These are phyloP conservation scores for Ictalurus furcatus DNA, from an alignment of 2,113 vertebrate species.

Conservation along the genomic window DNA sequence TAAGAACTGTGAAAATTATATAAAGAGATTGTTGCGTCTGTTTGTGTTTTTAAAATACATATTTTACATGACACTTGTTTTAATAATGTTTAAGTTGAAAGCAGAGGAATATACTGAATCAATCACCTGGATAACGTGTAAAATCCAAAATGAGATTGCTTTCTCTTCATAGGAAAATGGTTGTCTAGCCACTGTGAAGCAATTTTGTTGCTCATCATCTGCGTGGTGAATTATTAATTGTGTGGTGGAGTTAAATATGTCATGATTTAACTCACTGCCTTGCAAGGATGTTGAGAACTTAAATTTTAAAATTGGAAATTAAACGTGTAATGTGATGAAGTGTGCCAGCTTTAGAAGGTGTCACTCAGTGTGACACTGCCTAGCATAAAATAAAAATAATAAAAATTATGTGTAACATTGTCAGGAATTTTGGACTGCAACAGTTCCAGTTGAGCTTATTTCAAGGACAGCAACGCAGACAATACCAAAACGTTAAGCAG, in stretches of 20 bases:
- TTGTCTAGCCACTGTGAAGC: not conserved
- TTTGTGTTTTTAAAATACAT: not conserved
- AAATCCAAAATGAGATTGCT: not conserved
- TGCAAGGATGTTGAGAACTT: not conserved
- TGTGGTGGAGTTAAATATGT: not conserved
- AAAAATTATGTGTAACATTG: too few species aligned
- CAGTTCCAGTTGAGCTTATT: too few species aligned
- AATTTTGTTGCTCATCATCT: too few species aligned
- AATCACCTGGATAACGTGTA: too few species aligned
- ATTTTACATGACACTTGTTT: not conserved
- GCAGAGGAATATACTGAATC: not conserved
- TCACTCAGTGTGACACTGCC: not conserved
- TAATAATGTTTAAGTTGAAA: not conserved
- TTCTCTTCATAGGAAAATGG: not conserved
- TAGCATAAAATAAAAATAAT: too few species aligned
- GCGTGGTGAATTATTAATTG: not conserved
- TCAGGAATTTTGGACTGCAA: too few species aligned
- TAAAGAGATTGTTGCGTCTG: not conserved
- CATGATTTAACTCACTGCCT: not conserved
- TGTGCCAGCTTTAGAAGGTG: not conserved
- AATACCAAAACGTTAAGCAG: too few species aligned
- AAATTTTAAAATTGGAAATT: not conserved
- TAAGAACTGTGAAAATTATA: too few species aligned
- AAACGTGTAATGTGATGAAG: not conserved
- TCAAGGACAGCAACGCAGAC: too few species aligned